These are phyloP conservation scores for Luehdorfia chinensis DNA, from an alignment of 1,140 invertebrate species.

Conservation along the genomic window DNA sequence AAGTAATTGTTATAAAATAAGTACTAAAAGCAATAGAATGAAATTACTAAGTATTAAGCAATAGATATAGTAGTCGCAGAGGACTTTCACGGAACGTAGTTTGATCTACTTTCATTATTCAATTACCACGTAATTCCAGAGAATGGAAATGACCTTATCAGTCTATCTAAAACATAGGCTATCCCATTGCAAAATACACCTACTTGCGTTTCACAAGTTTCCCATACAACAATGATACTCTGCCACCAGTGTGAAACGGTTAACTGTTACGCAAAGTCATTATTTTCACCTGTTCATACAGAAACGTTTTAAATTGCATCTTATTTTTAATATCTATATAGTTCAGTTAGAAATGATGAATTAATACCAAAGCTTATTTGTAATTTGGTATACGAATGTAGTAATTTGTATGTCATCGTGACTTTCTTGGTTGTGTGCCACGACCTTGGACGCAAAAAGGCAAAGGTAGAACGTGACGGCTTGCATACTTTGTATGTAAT, in stretches of 20 bases:
- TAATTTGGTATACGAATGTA: background rate
- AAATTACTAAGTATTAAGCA: no score
- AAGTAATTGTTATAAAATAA: no score
- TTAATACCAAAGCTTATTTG: background rate
- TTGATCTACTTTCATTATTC: slow-evolving; percentile 9
- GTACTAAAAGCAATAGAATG: no score
- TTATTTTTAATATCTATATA: background rate
- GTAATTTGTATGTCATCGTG: no score
- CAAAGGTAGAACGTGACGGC: slow-evolving; percentile 5
- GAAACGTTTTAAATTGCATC: slow-evolving; percentile 3
- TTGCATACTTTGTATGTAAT: slow-evolving; percentile 5
- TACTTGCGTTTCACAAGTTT: slow-evolving; percentile 19
- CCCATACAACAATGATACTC: slow-evolving; percentile 23
- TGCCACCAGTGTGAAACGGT: slow-evolving; percentile 1
- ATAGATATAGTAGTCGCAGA: no score
- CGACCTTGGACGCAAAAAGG: slow-evolving; percentile 5
- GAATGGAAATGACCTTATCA: slow-evolving; percentile 1
- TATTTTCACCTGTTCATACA: slow-evolving; percentile 1
- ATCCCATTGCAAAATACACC: slow-evolving; percentile 16
- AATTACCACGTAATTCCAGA: slow-evolving; percentile 13
- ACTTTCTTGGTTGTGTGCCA: background rate
- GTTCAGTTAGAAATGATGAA: background rate
- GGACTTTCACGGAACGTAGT: background rate
- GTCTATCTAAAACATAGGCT: slow-evolving; percentile 3
- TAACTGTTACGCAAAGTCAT: slow-evolving; percentile 12